Base-by-base conservation (phyloP, 2,797 vertebrate species). In the Microtus agrestis region DNA sequence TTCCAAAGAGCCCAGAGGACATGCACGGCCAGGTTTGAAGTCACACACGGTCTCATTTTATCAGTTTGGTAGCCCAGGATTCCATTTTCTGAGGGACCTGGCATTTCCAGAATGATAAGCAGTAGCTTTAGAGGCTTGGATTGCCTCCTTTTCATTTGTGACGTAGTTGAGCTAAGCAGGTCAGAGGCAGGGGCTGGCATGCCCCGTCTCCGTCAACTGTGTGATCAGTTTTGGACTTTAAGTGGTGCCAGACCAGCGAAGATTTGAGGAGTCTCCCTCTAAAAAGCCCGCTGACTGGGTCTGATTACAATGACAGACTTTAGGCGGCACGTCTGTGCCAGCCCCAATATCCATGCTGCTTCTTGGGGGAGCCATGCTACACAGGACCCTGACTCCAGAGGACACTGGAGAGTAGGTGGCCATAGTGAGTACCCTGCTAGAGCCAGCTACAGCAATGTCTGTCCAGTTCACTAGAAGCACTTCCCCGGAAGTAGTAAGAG, bases 401-500 rank as follows among this genome's bases (percentile, higher is more conserved):
- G 40, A 31, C 34, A 21, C 2, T 17, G 27, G 77, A 27, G 46
- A 29, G 56, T 17, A 15, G 67, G 40, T 17, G 8, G 13, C 15
- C 67, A 40, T 14, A 19, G 5, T 21, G 27, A 67, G 8, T 0
- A 5, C 12, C n/a, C 29, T 2, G 17, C 25, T 19, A 0, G 59
- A 76, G 27, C 25, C 12, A 73, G 63, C 59, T 31, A 27, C 2
- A 61, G 77, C 51, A 6, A 46, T 25, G 34, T 80, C 23, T 12
- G 59, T 51, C 34, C 5, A 14, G 10, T 1, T 56, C 19, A 5
- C 34, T 12, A 34, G 15, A 23, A 21, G 74, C 21, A 11, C 51
- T 74, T 85, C 12, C 71, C 93, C 6, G 4, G 92, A 97, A 94
- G 54, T 56, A 54, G 65, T 61, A 5, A 51, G 61, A 92, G 31